These are phyloP conservation scores for Cyaniris semiargus DNA, from an alignment of 2,888 invertebrate species.

Conservation along the genomic window DNA sequence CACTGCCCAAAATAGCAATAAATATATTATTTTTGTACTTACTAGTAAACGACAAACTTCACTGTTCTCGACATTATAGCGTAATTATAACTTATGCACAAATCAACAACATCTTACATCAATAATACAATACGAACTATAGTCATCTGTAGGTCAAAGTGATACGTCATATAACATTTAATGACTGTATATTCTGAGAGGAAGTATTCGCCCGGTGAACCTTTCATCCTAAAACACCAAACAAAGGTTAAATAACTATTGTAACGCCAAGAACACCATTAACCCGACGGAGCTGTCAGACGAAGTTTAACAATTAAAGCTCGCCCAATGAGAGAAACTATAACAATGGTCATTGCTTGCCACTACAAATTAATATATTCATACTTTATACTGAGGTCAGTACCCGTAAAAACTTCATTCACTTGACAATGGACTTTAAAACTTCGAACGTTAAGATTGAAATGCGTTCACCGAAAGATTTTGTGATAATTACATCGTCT, in stretches of 20 bases:
- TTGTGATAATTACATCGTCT: neutral
- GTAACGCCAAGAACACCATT: conserved; percentile 66
- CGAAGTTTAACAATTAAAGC: conserved; percentile 73
- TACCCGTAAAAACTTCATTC: conserved; percentile 50
- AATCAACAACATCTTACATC: no score
- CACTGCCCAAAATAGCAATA: no score
- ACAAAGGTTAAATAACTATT: conserved; percentile 69
- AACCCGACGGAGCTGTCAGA: conserved; percentile 69
- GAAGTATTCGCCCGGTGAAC: conserved; percentile 42
- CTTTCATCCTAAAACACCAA: conserved; percentile 64
- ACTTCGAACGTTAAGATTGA: neutral
- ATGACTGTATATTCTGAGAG: conserved; percentile 30
- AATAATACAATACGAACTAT: neutral
- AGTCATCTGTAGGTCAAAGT: conserved; percentile 3
- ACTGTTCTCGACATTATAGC: neutral
- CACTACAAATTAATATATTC: conserved; percentile 77
- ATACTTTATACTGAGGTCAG: conserved; percentile 59
- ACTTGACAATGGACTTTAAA: conserved; percentile 35
- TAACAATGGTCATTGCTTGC: conserved; percentile 57
- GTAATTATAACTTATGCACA: neutral
- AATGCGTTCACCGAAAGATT: neutral
- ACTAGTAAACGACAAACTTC: no score
- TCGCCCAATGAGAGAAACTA: conserved; percentile 72
- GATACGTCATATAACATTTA: conserved; percentile 21
- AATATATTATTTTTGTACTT: no score